Percentiles rank a stretch among this genome's conserved stretches.
phyloP scores from a whole-genome alignment of 2,113 vertebrate genomes.

The Serilophus lunatus region DNA sequence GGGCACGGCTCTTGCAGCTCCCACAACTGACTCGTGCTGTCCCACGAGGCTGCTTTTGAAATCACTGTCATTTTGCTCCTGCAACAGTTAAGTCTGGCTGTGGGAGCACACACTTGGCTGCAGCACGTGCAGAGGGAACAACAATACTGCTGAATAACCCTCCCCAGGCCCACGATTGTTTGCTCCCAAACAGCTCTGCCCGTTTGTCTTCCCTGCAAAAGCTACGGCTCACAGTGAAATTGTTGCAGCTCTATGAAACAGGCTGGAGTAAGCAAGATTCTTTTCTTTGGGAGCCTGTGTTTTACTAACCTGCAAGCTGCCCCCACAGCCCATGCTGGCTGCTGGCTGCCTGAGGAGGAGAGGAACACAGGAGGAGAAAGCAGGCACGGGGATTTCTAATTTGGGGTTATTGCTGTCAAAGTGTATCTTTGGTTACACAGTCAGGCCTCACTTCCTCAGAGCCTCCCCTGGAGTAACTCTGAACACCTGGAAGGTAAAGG shows the following conservation, averaged over 20 bases:
- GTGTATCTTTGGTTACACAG: not conserved
- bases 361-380: not conserved
- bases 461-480: not conserved
- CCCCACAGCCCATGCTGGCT: not conserved
- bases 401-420: not conserved
- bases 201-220: too few species aligned
- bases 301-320: not conserved
- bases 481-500: not conserved
- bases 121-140: not conserved
- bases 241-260: not conserved
- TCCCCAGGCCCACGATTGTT: not conserved
- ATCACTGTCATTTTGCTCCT: rapidly evolving
- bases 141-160: not conserved
- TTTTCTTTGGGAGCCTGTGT: not conserved
- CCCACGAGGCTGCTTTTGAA: not conserved
- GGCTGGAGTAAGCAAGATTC: not conserved
- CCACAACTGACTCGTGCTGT: too few species aligned
- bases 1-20: too few species aligned
- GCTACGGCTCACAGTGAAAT: conserved; percentile 6
- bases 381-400: not conserved
- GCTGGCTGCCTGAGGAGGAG: not conserved
- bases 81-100: not conserved
- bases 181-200: not conserved
- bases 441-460: not conserved
- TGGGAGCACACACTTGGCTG: not conserved